Evolutionary conservation across 2,797 vertebrate genomes (phyloP).

Genomic region (Oryzias dopingdopingensis): DNA sequence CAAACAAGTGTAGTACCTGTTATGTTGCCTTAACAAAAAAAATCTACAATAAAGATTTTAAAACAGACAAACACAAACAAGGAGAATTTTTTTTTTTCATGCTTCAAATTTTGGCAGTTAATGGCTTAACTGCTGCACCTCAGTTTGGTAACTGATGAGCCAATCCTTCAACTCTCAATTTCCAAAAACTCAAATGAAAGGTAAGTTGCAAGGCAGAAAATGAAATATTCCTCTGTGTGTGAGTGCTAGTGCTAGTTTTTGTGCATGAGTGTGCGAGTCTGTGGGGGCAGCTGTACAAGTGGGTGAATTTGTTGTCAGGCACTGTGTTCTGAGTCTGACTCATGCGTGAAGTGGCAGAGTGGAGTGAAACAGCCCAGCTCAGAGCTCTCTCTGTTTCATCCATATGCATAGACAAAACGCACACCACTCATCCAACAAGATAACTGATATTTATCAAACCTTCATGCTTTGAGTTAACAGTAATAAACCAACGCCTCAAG

Average conservation of each 20-base stretch:
- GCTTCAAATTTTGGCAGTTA: no score
- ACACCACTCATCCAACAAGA: slow-evolving; percentile 14
- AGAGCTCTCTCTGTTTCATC: slow-evolving; percentile 27
- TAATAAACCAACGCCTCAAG: no score
- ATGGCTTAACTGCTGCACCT: no score
- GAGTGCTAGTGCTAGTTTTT: slow-evolving; percentile 6
- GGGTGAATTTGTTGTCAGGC: slow-evolving; percentile 71
- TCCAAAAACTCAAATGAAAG: background rate
- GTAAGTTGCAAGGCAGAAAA: slow-evolving; percentile 23
- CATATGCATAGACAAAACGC: slow-evolving; percentile 10
- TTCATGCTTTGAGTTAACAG: slow-evolving; percentile 5
- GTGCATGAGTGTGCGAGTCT: slow-evolving; percentile 26
- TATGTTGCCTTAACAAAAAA: no score
- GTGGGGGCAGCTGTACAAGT: slow-evolving; percentile 68
- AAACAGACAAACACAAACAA: no score
- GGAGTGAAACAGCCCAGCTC: slow-evolving; percentile 57
- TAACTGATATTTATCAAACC: slow-evolving; percentile 33
- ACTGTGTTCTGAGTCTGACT: slow-evolving; percentile 66
- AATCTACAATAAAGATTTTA: no score
- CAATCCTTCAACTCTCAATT: no score
- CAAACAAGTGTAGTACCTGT: no score
- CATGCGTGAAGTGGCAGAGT: slow-evolving; percentile 55
- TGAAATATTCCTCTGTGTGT: slow-evolving; percentile 17
- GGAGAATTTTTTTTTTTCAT: no score
- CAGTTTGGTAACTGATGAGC: no score